A percentile compares a stretch with the other conserved stretches of the same genome.
These are phyloP conservation scores for Drosophila vallismaia DNA, from an alignment of 2,888 invertebrate species.

Conservation along the genomic window DNA sequence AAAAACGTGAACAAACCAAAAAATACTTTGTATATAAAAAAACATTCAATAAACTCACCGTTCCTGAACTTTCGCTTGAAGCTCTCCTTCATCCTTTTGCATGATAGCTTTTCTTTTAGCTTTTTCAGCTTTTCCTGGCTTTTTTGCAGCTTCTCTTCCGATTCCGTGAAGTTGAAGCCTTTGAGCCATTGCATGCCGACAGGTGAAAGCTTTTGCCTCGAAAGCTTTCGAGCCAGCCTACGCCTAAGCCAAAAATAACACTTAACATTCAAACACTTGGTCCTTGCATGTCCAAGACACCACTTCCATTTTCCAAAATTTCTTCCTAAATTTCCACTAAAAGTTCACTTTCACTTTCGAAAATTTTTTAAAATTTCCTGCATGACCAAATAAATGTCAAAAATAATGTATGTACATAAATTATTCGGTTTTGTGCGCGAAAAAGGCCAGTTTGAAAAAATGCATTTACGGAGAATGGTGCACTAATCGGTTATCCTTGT, in stretches of 20 bases:
- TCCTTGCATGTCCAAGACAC: neutral
- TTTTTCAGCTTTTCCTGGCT: slow-evolving; percentile 1
- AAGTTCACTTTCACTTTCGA: neutral
- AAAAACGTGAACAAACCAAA: neutral
- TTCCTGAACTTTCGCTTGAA: slow-evolving; percentile 1
- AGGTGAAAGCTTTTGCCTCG: slow-evolving; percentile 1
- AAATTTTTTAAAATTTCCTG: neutral
- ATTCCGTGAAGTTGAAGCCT: neutral
- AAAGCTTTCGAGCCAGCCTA: slow-evolving; percentile 3
- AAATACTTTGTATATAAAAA: neutral
- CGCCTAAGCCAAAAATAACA: neutral
- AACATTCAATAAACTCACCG: neutral
- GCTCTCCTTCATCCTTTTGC: slow-evolving; percentile 1
- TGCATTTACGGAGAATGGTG: neutral
- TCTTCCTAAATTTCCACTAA: neutral
- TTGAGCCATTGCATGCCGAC: neutral
- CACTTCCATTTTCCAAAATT: neutral
- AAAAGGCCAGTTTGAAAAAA: neutral
- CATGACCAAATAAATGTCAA: neutral
- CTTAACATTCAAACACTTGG: neutral
- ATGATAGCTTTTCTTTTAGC: neutral
- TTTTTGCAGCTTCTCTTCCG: neutral
- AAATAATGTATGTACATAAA: neutral
- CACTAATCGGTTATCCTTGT: slow-evolving; percentile 6
- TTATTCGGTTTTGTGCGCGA: neutral